Evolutionary conservation across 2,797 vertebrate species (phyloP), one percentile per base, ranked within the genome.

Genomic region (Microchirus variegatus): DNA sequence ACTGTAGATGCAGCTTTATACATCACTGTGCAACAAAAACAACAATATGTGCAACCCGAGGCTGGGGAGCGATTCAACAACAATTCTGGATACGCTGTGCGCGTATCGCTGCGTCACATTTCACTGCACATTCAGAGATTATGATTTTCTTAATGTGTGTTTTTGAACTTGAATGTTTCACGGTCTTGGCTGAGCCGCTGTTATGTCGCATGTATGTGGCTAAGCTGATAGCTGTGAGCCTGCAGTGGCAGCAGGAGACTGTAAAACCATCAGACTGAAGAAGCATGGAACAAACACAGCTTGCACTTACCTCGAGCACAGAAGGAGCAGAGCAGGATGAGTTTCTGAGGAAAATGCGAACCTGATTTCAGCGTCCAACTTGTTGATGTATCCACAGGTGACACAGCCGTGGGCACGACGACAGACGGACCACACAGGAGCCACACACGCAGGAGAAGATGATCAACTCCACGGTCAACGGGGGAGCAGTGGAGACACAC

Each of bases 381-480:
- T 85, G 67, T 82, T 89, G 74, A 85, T 89, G 70, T 79, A 83
- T 87, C 88, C 82, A 86, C 90, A 91, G 89, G 89, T 90, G 87
- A 89, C 81, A 79, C 76, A 73, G 69, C 75, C 49, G 73, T 71
- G 71, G 63, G 60, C 73, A 22, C 41, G 70, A 67, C 70, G 83
- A 83, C 73, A 78, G 64, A 70, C 7, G 56, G 72, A 86, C 83
- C 82, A 81, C 83, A 86, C 85, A 78, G 58, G 57, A 77, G 60
- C 71, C 70, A 22, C 22, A 22, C 22, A 19, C 7, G 63, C 49
- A 56, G 70, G 35, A 38, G 76, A 59, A 70, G 40, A 54, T 51
- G 73, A 73, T 53, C 89, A 90, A 90, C 80, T 89, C 90, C 90
- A 90, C 69, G 90, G 89, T 91, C 90, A 92, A 89, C 75, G 76